These are phyloP conservation scores for Acrocephalus arundinaceus DNA, from an alignment of 2,113 vertebrate genomes.

Conservation along the genomic window DNA sequence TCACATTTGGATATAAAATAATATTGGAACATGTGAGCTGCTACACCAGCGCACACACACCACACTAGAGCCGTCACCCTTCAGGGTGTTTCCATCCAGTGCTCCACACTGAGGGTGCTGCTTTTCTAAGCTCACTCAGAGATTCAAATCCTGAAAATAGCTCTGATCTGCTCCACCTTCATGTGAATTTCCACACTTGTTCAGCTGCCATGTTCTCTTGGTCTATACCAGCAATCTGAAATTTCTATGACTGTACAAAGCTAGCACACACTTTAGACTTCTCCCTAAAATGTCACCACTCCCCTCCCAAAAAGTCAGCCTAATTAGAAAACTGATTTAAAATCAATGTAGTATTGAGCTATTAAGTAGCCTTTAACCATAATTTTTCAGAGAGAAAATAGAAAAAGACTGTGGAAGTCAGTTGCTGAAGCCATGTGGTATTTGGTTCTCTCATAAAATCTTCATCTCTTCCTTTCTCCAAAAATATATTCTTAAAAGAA, in stretches of 20 bases:
- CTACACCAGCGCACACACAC: background rate
- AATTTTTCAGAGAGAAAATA: background rate
- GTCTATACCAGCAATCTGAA: background rate
- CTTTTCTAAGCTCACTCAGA: background rate
- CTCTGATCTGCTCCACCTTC: background rate
- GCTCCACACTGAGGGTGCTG: background rate
- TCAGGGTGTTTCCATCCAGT: background rate
- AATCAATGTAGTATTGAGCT: background rate
- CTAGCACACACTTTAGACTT: background rate
- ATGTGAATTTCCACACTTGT: background rate
- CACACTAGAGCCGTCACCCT: background rate
- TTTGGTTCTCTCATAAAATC: accelerated
- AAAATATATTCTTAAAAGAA: background rate
- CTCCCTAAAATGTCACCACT: background rate
- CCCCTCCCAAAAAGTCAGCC: background rate
- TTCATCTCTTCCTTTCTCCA: background rate
- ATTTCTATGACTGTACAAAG: background rate
- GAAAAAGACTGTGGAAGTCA: background rate
- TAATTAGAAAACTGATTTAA: background rate
- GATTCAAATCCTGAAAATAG: background rate
- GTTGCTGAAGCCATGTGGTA: background rate
- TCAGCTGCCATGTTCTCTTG: background rate
- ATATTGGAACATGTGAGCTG: accelerated
- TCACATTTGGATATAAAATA: background rate
- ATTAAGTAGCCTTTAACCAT: background rate